Percentiles rank a stretch among this genome's conserved stretches.
These are phyloP conservation scores for Catocala sponsa DNA, from an alignment of 2,888 invertebrate species.

Conservation along the genomic window DNA sequence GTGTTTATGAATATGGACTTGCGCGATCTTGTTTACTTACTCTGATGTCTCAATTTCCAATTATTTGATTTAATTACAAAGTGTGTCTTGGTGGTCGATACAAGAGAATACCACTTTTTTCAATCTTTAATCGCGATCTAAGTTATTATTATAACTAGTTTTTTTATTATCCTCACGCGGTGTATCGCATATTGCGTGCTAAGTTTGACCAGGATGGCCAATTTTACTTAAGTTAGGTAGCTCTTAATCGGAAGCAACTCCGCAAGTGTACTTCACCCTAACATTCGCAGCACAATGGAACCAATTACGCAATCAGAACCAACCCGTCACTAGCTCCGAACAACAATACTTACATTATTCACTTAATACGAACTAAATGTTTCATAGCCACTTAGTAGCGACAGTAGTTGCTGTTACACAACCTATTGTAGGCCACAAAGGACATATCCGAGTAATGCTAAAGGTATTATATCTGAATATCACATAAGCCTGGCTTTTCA, in stretches of 20 bases:
- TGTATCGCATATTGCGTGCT: too few species aligned
- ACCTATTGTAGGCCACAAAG: conserved; percentile 21
- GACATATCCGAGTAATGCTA: conserved; percentile 20
- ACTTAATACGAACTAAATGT: conserved; percentile 32
- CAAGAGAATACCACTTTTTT: too few species aligned
- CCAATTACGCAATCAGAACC: not conserved
- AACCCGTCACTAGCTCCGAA: not conserved
- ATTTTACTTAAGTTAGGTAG: too few species aligned
- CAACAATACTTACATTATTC: conserved; percentile 13
- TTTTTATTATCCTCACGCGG: too few species aligned
- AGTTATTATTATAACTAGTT: too few species aligned
- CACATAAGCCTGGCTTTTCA: conserved; percentile 23
- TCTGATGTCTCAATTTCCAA: too few species aligned
- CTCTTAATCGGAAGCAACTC: not conserved
- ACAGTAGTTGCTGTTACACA: conserved; percentile 25
- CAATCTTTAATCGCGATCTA: too few species aligned
- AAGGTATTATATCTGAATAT: not conserved
- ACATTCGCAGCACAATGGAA: not conserved
- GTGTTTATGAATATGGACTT: too few species aligned
- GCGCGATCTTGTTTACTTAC: too few species aligned
- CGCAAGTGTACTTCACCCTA: not conserved
- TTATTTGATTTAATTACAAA: too few species aligned
- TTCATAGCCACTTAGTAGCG: conserved; percentile 27
- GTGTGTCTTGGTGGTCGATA: too few species aligned
- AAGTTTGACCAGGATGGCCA: too few species aligned